Percentiles rank a stretch among this genome's conserved stretches.
Evolutionary conservation across 2,888 invertebrate genomes (phyloP).

Genomic region (Carpatolechia fugitivella): DNA sequence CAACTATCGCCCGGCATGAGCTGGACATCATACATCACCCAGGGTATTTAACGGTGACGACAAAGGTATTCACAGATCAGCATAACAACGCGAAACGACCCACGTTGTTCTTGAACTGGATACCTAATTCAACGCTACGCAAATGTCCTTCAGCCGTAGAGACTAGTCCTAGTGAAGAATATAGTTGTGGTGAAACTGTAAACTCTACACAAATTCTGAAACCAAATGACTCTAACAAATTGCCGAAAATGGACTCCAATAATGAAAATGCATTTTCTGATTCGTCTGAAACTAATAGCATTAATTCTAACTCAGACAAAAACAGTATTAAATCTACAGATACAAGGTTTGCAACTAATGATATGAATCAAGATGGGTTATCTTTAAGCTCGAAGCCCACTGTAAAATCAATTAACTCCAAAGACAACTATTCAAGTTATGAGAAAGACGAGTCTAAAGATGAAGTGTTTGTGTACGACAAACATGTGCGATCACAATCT

Average conservation of each 20-base stretch:
- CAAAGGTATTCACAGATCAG: conserved; percentile 88
- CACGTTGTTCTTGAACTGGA: conserved; percentile 95
- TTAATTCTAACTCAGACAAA: conserved; percentile 75
- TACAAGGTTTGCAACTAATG: conserved; percentile 61
- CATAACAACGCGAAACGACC: conserved; percentile 87
- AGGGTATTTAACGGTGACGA: conserved; percentile 93
- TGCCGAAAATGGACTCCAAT: conserved; percentile 50
- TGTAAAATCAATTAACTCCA: conserved; percentile 63
- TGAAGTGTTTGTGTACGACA: conserved; percentile 61
- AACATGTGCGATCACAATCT: conserved; percentile 76
- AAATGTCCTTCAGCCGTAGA: conserved; percentile 89
- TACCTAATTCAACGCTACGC: conserved; percentile 93
- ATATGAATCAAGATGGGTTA: conserved; percentile 63
- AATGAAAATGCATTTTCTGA: conserved; percentile 73
- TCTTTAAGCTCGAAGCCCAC: conserved; percentile 65
- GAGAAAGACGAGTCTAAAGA: conserved; percentile 65
- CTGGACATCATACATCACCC: conserved; percentile 94
- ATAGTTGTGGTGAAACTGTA: conserved; percentile 48
- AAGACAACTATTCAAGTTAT: conserved; percentile 57
- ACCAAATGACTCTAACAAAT: conserved; percentile 36
- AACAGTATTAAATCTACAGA: conserved; percentile 71
- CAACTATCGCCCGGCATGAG: conserved; percentile 89
- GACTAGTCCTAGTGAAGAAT: conserved; percentile 74
- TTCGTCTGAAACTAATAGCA: conserved; percentile 74
- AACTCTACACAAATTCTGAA: conserved; percentile 49